Evolutionary conservation across 2,888 invertebrate species (phyloP).

Genomic region (Aphelenchoides bicaudatus): DNA sequence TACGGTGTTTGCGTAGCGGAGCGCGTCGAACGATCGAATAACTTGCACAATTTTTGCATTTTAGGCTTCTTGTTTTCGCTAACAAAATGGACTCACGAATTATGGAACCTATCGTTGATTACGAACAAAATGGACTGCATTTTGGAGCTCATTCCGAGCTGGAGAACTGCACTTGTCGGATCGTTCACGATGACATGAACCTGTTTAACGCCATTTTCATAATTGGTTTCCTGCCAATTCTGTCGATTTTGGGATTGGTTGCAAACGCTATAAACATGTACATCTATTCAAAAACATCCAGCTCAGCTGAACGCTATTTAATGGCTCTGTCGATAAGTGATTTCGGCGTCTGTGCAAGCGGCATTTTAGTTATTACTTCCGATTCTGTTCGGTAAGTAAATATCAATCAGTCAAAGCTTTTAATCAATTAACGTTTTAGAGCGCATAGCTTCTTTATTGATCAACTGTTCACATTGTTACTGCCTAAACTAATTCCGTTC

Average conservation of each 20-base stretch:
- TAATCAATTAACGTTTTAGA: too few relatives aligned
- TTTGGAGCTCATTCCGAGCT: too few relatives aligned
- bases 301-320: constrained; percentile 44
- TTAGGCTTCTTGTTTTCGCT: too few relatives aligned
- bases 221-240: constrained; percentile 29
- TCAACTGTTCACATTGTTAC: constrained; percentile 48
- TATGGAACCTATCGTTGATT: too few relatives aligned
- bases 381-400: constrained; percentile 49
- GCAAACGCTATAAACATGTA: constrained; percentile 28
- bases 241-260: constrained; percentile 25
- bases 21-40: too few relatives aligned
- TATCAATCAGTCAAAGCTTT: too few relatives aligned
- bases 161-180: constrained; percentile 26
- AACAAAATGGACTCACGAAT: too few relatives aligned
- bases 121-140: too few relatives aligned
- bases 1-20: too few relatives aligned
- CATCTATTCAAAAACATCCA: constrained; percentile 23
- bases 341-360: constrained; percentile 41
- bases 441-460: constrained; percentile 48
- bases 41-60: too few relatives aligned
- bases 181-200: constrained; percentile 30
- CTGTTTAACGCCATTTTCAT: constrained; percentile 32
- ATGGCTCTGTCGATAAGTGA: constrained; percentile 48
- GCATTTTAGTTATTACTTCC: constrained; percentile 51
- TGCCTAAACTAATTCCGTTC: constrained; percentile 52